These are phyloP conservation scores for Octodon degus DNA, from an alignment of 2,113 vertebrate genomes.

Conservation along the genomic window DNA sequence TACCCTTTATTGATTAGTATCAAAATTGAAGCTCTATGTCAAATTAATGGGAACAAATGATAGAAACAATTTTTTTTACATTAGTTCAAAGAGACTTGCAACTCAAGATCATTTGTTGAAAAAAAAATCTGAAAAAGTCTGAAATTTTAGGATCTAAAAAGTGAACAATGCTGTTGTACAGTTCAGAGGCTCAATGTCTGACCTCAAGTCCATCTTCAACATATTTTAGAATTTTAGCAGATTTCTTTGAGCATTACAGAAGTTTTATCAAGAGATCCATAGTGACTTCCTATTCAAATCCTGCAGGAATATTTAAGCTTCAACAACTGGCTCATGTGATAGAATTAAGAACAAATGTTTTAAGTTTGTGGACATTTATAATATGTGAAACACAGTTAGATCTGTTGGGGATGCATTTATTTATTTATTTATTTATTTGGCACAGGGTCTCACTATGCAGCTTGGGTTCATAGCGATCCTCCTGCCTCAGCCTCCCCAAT, in stretches of 20 bases:
- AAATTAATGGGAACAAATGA: constrained; percentile 25
- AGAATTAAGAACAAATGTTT: constrained; percentile 30
- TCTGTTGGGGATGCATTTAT: constrained; percentile 36
- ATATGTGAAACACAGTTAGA: constrained; percentile 14
- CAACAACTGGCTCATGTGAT: not conserved
- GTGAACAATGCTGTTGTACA: not conserved
- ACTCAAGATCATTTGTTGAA: constrained; percentile 56
- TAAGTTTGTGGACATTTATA: constrained; percentile 15
- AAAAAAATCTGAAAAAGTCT: constrained; percentile 60
- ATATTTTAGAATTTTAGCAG: not conserved
- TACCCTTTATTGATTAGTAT: constrained; percentile 38
- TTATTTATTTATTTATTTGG: no score
- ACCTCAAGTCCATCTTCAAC: constrained; percentile 34
- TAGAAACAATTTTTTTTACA: constrained; percentile 48
- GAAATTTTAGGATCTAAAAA: not conserved
- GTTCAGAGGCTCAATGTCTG: not conserved
- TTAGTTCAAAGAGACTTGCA: constrained; percentile 49
- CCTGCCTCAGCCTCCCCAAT: no score
- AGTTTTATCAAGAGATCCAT: constrained; percentile 44
- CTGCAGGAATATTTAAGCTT: constrained; percentile 27
- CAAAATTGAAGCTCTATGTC: constrained; percentile 16
- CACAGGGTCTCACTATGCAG: no score
- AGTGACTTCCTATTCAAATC: not conserved
- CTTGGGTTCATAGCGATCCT: no score
- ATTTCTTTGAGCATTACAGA: not conserved